phyloP scores from a whole-genome alignment of 2,888 invertebrate species.

The Dyspetes luteomarginatus region DNA sequence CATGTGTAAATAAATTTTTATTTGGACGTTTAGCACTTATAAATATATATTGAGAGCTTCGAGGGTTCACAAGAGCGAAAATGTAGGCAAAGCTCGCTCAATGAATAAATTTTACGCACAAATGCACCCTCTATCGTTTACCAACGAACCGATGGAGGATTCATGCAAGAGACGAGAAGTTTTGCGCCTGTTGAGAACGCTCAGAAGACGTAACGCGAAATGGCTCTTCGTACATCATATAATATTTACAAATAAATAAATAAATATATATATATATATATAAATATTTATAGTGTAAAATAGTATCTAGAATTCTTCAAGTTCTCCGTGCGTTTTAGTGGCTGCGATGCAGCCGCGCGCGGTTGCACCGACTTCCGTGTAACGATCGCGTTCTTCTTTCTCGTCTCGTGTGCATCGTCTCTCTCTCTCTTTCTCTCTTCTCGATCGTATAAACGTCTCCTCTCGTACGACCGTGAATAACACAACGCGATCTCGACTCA shows the following conservation, averaged over 20 bases:
- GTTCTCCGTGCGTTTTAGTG: conserved; percentile 32
- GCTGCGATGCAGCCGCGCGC: conserved; percentile 41
- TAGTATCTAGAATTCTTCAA: conserved; percentile 46
- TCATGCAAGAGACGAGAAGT: conserved; percentile 17
- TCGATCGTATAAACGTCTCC: conserved; percentile 44
- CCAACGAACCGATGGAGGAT: not conserved
- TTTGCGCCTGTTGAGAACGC: conserved; percentile 50
- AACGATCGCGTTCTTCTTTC: conserved; percentile 56
- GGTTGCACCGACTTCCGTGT: conserved; percentile 60
- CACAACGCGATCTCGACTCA: conserved; percentile 47
- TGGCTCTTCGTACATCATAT: conserved; percentile 34
- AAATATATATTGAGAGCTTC: not conserved
- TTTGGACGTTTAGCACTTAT: not conserved
- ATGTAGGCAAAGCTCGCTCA: conserved; percentile 20
- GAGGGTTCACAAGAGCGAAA: conserved; percentile 29
- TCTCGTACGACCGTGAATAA: conserved; percentile 52
- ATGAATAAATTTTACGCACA: conserved; percentile 41
- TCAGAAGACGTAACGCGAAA: conserved; percentile 55
- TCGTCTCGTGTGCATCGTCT: conserved; percentile 19
- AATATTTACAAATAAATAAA: not conserved
- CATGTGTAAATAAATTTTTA: not conserved
- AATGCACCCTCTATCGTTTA: not conserved
- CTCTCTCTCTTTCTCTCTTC: conserved; percentile 10
- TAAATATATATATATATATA: not conserved
- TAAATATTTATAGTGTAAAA: not conserved